Percentiles rank a stretch among this genome's conserved stretches.
Evolutionary conservation across 2,888 invertebrate genomes (phyloP).

Genomic region (Pristionchus japonicus): DNA sequence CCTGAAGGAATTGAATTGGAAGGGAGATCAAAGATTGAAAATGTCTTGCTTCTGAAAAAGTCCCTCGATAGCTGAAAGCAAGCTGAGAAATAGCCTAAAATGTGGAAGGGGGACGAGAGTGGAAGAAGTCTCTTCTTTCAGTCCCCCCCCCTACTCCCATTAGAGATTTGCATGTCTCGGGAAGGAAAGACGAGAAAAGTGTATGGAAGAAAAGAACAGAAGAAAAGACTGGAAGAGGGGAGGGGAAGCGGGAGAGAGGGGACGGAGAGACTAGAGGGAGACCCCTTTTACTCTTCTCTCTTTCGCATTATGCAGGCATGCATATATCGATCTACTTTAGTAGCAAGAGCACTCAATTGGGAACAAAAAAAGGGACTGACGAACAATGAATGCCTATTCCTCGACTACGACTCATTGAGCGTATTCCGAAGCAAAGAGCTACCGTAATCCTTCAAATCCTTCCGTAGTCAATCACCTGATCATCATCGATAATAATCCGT

Average conservation of each 20-base stretch:
- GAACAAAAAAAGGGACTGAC: background rate
- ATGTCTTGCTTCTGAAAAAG: background rate
- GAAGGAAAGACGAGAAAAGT: slow-evolving; percentile 24
- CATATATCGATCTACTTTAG: slow-evolving; percentile 45
- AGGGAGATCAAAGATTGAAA: background rate
- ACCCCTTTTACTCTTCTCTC: slow-evolving; percentile 23
- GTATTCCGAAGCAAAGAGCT: too few species aligned
- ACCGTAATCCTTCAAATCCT: background rate
- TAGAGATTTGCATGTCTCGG: slow-evolving; percentile 44
- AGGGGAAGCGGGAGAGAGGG: background rate
- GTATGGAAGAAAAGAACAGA: slow-evolving; percentile 32
- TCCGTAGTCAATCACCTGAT: slow-evolving; percentile 9
- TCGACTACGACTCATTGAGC: background rate
- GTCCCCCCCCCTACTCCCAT: slow-evolving; percentile 21
- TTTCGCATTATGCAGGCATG: slow-evolving; percentile 45
- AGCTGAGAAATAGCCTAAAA: slow-evolving; percentile 4
- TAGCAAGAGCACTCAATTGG: background rate
- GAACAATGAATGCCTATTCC: background rate
- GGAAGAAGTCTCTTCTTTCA: slow-evolving; percentile 39
- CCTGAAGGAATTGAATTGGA: background rate
- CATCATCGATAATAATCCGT: slow-evolving; percentile 34
- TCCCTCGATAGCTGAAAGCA: background rate
- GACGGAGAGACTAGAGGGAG: slow-evolving; percentile 33
- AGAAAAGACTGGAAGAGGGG: slow-evolving; percentile 26
- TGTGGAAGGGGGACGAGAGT: background rate